phyloP scores from a whole-genome alignment of 2,888 invertebrate species.

The Leptopilina myrica region DNA sequence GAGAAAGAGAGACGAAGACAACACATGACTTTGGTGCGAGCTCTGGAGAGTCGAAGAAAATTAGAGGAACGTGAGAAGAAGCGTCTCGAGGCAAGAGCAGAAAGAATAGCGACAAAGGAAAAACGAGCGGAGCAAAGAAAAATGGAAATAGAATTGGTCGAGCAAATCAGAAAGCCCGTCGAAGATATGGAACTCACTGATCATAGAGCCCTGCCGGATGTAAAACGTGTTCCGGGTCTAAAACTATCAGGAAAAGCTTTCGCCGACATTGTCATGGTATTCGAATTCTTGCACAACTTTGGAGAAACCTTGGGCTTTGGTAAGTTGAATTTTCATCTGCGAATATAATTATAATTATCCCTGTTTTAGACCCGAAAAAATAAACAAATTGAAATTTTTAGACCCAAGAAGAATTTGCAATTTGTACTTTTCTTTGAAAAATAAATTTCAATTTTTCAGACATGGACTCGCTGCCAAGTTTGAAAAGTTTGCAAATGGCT shows the following conservation, averaged over 20 bases:
- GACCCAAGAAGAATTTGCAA: too few relatives aligned
- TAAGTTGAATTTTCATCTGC: slow-evolving; percentile 76
- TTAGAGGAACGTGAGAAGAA: slow-evolving; percentile 91
- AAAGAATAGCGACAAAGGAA: slow-evolving; percentile 90
- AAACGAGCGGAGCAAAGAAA: slow-evolving; percentile 86
- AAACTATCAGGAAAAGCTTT: slow-evolving; percentile 92
- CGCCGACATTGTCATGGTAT: slow-evolving; percentile 95
- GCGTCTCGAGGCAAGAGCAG: slow-evolving; percentile 86
- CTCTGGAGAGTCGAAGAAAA: slow-evolving; percentile 90
- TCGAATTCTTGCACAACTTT: slow-evolving; percentile 97
- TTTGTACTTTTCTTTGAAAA: too few relatives aligned
- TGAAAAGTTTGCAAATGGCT: slow-evolving; percentile 92
- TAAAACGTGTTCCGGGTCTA: slow-evolving; percentile 88
- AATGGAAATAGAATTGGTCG: slow-evolving; percentile 82
- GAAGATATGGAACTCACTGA: slow-evolving; percentile 93
- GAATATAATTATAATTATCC: background rate
- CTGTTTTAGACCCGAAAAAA: too few relatives aligned
- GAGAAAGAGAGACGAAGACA: slow-evolving; percentile 93
- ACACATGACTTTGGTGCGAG: slow-evolving; percentile 92
- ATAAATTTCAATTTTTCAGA: slow-evolving; percentile 78
- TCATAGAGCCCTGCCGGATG: slow-evolving; percentile 84
- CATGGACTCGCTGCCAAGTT: slow-evolving; percentile 90
- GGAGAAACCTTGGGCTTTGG: slow-evolving; percentile 96
- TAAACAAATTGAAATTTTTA: too few relatives aligned
- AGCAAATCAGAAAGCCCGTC: slow-evolving; percentile 89